Evolutionary conservation across 2,113 vertebrate genomes (phyloP), one percentile per base, ranked within the genome.

Genomic region (Brienomyrus brachyistius): DNA sequence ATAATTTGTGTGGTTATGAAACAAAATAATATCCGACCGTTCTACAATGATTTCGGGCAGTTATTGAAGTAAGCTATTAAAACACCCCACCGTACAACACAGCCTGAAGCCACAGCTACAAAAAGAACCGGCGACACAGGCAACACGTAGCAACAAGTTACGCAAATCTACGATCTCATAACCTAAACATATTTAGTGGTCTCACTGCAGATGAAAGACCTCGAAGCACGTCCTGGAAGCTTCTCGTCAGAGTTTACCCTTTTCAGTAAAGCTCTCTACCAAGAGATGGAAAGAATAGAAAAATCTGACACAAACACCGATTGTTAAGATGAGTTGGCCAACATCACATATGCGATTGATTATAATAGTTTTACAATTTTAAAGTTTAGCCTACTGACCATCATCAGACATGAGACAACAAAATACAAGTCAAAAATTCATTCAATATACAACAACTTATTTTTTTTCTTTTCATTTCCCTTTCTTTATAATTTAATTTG

Each of bases 271-370:
- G 3, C 94, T 95, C 91, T 97, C 97, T 62, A 91, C 47, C 1
- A 94, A 91, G 2, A 94, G 51, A 84, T 96, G 97, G 91, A 98
- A 97, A 0, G 96, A 0, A 96, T 97, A 4, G 97, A 98, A 84
- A 98, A 0, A 98, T 97, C 98, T 98, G 92, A 54, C 52, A 54
- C 52, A 19, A 19, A 10, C 59, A n/a, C 59, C n/a, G 59, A n/a
- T 10, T 62, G 2, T 62, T 9, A 62, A 62, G 59, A 62, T 62
- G 62, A 66, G n/a, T 27, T 66, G 62, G 62, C 62, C 62, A 10
- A 10, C 62, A 66, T 66, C 51, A 11, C 62, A 66, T 66, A 66
- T 27, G 8, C 1, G 62, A 66, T 13, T 66, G 23, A 66, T 31
- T 66, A 27, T 66, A 27, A 66, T 66, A 66, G 62, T 27, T 66